Evolutionary conservation across 2,797 vertebrate genomes (phyloP).

Genomic region (Masticophis lateralis): DNA sequence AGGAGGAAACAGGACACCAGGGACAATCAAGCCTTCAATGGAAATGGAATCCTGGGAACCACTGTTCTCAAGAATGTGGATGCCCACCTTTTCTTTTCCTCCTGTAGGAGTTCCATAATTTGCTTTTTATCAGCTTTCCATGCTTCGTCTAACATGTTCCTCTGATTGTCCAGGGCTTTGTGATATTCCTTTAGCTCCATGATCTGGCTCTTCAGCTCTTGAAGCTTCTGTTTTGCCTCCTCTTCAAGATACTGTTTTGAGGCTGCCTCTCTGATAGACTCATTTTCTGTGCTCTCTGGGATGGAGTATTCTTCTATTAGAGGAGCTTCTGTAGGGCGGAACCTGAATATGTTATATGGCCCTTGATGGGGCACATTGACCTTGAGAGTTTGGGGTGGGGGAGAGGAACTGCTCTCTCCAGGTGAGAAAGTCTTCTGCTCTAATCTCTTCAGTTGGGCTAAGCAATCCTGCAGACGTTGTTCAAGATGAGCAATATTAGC

Average conservation of each 20-base stretch:
- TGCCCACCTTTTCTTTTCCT: slow-evolving; percentile 30
- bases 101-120: slow-evolving; percentile 11
- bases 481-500: slow-evolving; percentile 51
- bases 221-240: slow-evolving; percentile 15
- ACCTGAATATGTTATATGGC: not conserved
- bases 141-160: not conserved
- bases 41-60: not conserved
- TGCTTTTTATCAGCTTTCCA: not conserved
- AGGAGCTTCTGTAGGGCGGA: not conserved
- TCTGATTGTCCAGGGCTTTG: not conserved
- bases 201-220: slow-evolving; percentile 26
- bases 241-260: not conserved
- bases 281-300: not conserved
- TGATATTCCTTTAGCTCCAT: not conserved
- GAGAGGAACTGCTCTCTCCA: not conserved
- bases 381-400: not conserved
- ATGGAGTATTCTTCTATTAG: not conserved
- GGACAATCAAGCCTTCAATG: not conserved
- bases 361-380: not conserved
- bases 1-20: not conserved
- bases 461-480: slow-evolving; percentile 42
- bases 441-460: slow-evolving; percentile 18
- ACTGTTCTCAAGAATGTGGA: not conserved
- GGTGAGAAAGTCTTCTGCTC: not conserved
- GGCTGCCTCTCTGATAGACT: not conserved